Percentiles rank a stretch among this genome's conserved stretches.
phyloP scores from a whole-genome alignment of 2,888 invertebrate species.

The Galeopsomyia nigrocyanea region DNA sequence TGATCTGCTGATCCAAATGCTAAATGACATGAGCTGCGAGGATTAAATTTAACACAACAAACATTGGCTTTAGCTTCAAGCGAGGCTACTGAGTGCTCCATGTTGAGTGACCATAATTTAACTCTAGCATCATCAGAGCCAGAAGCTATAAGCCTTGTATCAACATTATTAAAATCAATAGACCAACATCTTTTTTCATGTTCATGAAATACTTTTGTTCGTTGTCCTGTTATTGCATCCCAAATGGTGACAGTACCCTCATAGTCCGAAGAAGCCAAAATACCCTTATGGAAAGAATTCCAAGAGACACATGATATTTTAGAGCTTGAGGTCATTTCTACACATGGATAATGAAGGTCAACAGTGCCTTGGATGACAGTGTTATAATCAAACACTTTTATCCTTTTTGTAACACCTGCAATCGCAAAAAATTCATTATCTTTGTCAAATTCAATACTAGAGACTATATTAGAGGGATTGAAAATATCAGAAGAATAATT shows the following conservation, averaged over 20 bases:
- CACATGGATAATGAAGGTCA: conserved; percentile 92
- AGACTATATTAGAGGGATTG: conserved; percentile 88
- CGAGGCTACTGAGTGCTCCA: conserved; percentile 87
- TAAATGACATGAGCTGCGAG: conserved; percentile 86
- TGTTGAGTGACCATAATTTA: conserved; percentile 92
- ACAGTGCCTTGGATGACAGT: conserved; percentile 87
- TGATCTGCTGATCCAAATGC: conserved; percentile 98
- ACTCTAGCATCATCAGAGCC: conserved; percentile 94
- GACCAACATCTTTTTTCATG: conserved; percentile 97
- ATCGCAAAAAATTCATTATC: conserved; percentile 96
- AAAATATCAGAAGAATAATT: conserved; percentile 92
- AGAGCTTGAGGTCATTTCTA: conserved; percentile 91
- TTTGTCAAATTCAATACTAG: conserved; percentile 96
- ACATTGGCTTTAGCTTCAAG: conserved; percentile 95
- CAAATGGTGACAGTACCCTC: conserved; percentile 94
- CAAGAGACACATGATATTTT: conserved; percentile 96
- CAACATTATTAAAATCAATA: conserved; percentile 93
- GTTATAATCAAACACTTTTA: conserved; percentile 93
- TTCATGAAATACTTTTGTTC: conserved; percentile 84
- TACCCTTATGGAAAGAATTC: conserved; percentile 91
- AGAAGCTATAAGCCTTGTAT: conserved; percentile 90
- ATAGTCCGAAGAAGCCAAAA: conserved; percentile 93
- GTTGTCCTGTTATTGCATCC: conserved; percentile 86
- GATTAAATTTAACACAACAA: conserved; percentile 94
- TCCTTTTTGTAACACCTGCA: conserved; percentile 94